Evolutionary conservation across 2,888 invertebrate genomes (phyloP).

Genomic region (Eucriotettix oculatus): DNA sequence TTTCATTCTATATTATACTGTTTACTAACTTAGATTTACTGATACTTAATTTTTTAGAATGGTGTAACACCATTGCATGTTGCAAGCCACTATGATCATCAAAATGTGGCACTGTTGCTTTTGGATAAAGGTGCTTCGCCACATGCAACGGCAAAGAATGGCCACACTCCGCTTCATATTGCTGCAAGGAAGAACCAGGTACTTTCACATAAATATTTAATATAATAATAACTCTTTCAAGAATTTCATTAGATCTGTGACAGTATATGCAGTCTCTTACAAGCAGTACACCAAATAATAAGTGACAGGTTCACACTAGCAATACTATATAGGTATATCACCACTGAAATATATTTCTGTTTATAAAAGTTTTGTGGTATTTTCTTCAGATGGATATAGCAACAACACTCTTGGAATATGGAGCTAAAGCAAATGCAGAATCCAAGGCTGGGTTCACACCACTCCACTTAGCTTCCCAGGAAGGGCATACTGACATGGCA

Average conservation of each 20-base stretch:
- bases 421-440: constrained; percentile 81
- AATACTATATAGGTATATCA: too few relatives aligned
- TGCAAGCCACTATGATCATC: constrained; percentile 92
- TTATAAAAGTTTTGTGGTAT: too few relatives aligned
- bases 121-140: constrained; percentile 89
- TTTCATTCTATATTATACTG: too few relatives aligned
- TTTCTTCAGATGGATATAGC: constrained; percentile 70
- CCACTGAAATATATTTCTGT: too few relatives aligned
- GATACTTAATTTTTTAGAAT: constrained; percentile 34
- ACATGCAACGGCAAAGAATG: constrained; percentile 89
- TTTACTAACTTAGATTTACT: too few relatives aligned
- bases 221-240: not conserved
- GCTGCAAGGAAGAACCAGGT: constrained; percentile 93
- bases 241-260: too few relatives aligned
- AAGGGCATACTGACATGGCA: constrained; percentile 90
- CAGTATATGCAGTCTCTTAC: too few relatives aligned
- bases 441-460: constrained; percentile 93
- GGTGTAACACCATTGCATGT: constrained; percentile 92
- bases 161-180: constrained; percentile 94
- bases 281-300: too few relatives aligned
- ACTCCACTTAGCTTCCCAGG: constrained; percentile 84
- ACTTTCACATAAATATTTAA: constrained; percentile 1
- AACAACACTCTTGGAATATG: constrained; percentile 80
- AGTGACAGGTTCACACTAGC: too few relatives aligned
- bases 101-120: constrained; percentile 73